Evolutionary conservation across 2,113 vertebrate species (phyloP).

Genomic region (Chiloscyllium plagiosum): DNA sequence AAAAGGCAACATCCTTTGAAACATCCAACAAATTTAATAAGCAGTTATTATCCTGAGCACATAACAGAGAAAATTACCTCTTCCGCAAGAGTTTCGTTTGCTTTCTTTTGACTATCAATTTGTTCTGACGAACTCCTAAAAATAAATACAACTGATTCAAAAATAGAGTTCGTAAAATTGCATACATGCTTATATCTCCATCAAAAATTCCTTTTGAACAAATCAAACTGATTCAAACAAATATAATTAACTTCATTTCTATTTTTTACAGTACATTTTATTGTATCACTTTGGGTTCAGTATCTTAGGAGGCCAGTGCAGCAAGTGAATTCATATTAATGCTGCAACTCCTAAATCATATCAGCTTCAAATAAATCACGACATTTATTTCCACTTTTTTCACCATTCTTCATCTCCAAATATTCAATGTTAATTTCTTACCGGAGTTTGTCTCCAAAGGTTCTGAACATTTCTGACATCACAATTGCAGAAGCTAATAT

Average conservation of each 20-base stretch:
- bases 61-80: conserved; percentile 19
- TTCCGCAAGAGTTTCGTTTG: neutral
- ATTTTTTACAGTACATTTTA: neutral
- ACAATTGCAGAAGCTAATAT: neutral
- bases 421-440: neutral
- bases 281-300: neutral
- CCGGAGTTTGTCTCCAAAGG: neutral
- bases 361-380: neutral
- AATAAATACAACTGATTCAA: neutral
- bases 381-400: neutral
- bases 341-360: neutral
- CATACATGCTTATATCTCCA: neutral
- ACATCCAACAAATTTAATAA: neutral
- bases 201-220: neutral
- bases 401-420: neutral
- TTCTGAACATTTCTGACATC: neutral
- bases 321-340: neutral
- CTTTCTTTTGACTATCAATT: neutral
- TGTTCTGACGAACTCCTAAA: neutral
- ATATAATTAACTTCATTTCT: neutral
- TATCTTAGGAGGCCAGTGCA: neutral
- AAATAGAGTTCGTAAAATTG: neutral
- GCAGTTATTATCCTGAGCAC: neutral
- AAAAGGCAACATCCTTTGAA: neutral
- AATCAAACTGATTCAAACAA: neutral